Evolutionary conservation across 2,888 invertebrate genomes (phyloP).

Genomic region (Polydrusus tereticollis): DNA sequence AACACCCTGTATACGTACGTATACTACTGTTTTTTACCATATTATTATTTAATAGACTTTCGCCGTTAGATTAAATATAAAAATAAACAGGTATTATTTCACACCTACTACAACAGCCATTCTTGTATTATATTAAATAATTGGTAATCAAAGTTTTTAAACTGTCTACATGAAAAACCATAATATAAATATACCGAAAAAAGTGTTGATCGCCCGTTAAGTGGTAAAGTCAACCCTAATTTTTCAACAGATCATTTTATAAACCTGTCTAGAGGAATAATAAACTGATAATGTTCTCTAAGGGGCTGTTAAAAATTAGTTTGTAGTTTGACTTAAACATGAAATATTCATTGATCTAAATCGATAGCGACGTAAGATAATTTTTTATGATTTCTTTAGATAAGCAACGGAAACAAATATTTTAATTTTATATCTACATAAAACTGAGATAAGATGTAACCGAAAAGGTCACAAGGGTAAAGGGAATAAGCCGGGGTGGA

Average conservation of each 20-base stretch:
- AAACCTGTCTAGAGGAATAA: slow-evolving; percentile 55
- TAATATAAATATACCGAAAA: background rate
- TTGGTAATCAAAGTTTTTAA: no score
- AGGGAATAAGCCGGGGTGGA: background rate
- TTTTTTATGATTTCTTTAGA: slow-evolving; percentile 9
- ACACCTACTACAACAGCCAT: no score
- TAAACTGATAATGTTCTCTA: slow-evolving; percentile 34
- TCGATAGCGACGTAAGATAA: background rate
- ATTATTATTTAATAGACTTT: no score
- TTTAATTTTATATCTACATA: slow-evolving; percentile 15
- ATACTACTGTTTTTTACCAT: no score
- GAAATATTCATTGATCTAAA: background rate
- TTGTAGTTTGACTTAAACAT: background rate
- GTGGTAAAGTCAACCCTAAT: background rate
- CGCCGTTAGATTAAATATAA: no score
- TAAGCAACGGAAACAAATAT: slow-evolving; percentile 10
- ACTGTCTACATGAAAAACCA: background rate
- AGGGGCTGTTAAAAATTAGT: slow-evolving; percentile 6
- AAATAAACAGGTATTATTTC: no score
- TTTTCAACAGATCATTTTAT: slow-evolving; percentile 57
- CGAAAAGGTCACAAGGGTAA: background rate
- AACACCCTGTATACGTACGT: no score
- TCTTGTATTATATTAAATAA: no score
- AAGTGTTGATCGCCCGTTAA: background rate
- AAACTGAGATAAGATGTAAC: slow-evolving; percentile 3